Evolutionary conservation across 2,113 vertebrate genomes (phyloP).

Genomic region (Myotis davidii): DNA sequence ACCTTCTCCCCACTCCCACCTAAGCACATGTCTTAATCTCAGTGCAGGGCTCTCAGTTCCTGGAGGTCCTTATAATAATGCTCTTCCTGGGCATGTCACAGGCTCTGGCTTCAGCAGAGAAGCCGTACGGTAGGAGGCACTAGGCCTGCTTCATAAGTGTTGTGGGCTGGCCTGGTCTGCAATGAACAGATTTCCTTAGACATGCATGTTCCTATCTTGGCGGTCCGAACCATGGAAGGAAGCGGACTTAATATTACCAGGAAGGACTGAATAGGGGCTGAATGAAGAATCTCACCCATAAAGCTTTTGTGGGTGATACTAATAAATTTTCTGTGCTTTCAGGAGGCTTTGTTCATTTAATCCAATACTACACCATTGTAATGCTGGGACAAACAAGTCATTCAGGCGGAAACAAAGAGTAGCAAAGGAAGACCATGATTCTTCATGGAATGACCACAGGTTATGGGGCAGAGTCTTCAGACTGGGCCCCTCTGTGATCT

Average conservation of each 20-base stretch:
- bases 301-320: background rate
- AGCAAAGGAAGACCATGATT: slow-evolving; percentile 73
- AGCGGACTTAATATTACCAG: background rate
- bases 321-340: slow-evolving; percentile 51
- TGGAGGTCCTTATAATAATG: background rate
- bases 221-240: background rate
- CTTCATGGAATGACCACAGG: slow-evolving; percentile 73
- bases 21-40: background rate
- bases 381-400: slow-evolving; percentile 73
- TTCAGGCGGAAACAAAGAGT: slow-evolving; percentile 75
- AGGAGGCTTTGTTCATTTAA: background rate
- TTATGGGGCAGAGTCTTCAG: slow-evolving; percentile 76
- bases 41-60: background rate
- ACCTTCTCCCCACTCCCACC: background rate
- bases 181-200: background rate
- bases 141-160: background rate
- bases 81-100: background rate
- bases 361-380: background rate
- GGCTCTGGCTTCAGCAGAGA: background rate
- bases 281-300: slow-evolving; percentile 15
- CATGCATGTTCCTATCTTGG: background rate
- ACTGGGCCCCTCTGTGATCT: slow-evolving; percentile 73
- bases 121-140: background rate
- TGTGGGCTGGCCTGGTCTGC: background rate
- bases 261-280: background rate